Evolutionary conservation across 2,888 invertebrate species (phyloP).

Genomic region (Mellilla xanthometata): DNA sequence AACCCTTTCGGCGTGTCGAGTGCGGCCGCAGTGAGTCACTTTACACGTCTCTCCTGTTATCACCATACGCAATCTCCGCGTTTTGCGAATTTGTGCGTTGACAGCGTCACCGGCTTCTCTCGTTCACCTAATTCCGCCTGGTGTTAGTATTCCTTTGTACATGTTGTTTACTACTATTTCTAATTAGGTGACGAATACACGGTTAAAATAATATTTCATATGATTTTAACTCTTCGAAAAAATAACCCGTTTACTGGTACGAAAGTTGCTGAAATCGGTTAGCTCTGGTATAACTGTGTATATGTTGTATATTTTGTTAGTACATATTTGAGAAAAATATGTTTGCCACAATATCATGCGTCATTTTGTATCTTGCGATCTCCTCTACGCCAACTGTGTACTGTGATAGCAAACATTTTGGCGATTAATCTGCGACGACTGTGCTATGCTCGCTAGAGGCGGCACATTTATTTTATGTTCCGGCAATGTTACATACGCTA

Average conservation of each 20-base stretch:
- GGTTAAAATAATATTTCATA: too few relatives aligned
- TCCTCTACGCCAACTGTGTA: conserved; percentile 61
- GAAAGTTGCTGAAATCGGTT: too few relatives aligned
- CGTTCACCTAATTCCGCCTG: conserved; percentile 4
- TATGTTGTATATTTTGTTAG: too few relatives aligned
- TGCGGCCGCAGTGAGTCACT: conserved; percentile 29
- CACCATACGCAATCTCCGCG: conserved; percentile 22
- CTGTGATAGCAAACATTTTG: conserved; percentile 75
- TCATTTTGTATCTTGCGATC: conserved; percentile 46
- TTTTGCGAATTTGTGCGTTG: conserved; percentile 30
- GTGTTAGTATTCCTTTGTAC: not conserved
- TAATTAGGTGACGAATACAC: too few relatives aligned
- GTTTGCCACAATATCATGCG: too few relatives aligned
- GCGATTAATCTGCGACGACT: conserved; percentile 75
- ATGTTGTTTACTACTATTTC: too few relatives aligned
- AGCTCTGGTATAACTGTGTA: too few relatives aligned
- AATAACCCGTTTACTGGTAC: too few relatives aligned
- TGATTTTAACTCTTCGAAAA: too few relatives aligned
- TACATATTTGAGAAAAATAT: too few relatives aligned
- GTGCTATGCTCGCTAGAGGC: conserved; percentile 71
- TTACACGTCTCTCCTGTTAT: conserved; percentile 33
- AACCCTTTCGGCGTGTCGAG: conserved; percentile 31
- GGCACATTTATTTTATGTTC: conserved; percentile 82
- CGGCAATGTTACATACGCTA: conserved; percentile 82
- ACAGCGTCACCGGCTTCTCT: conserved; percentile 12